A percentile compares a stretch with the other conserved stretches of the same genome.
phyloP scores from a whole-genome alignment of 2,113 vertebrate species.

The Xenus cinereus region DNA sequence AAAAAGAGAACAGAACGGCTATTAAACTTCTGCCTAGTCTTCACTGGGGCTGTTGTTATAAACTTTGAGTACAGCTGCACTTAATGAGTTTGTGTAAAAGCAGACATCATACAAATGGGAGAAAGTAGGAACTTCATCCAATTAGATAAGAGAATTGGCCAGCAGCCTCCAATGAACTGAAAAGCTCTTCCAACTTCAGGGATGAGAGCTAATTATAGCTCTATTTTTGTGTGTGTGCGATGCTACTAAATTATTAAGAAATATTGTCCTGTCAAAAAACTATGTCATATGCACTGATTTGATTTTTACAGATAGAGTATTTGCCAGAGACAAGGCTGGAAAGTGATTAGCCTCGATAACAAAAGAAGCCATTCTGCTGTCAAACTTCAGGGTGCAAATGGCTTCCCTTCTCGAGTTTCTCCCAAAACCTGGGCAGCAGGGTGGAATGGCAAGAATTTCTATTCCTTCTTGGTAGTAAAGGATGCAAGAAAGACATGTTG shows the following conservation, averaged over 20 bases:
- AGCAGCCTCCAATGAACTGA: constrained; percentile 50
- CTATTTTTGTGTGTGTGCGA: constrained; percentile 19
- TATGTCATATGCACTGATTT: constrained; percentile 18
- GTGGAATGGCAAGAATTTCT: not conserved
- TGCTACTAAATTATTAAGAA: constrained; percentile 54
- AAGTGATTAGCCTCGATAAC: constrained; percentile 1
- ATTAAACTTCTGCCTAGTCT: constrained; percentile 19
- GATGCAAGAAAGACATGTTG: not conserved
- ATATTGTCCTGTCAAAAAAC: constrained; percentile 52
- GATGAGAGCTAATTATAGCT: constrained; percentile 66
- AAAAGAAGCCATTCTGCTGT: not conserved
- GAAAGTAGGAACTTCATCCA: constrained; percentile 56
- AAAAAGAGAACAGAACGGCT: not conserved
- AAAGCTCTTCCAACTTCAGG: constrained; percentile 64
- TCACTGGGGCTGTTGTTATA: constrained; percentile 39
- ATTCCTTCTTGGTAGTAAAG: not conserved
- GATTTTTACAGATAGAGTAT: constrained; percentile 30
- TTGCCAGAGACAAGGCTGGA: constrained; percentile 9
- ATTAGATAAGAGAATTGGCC: constrained; percentile 64
- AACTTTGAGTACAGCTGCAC: constrained; percentile 59
- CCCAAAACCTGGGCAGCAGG: not conserved
- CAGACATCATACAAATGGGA: constrained; percentile 50
- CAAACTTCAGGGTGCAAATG: not conserved
- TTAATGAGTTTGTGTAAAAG: constrained; percentile 69
- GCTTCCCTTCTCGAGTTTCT: not conserved